Evolutionary conservation across 1,140 invertebrate species (phyloP).

Genomic region (Drosophila erecta): DNA sequence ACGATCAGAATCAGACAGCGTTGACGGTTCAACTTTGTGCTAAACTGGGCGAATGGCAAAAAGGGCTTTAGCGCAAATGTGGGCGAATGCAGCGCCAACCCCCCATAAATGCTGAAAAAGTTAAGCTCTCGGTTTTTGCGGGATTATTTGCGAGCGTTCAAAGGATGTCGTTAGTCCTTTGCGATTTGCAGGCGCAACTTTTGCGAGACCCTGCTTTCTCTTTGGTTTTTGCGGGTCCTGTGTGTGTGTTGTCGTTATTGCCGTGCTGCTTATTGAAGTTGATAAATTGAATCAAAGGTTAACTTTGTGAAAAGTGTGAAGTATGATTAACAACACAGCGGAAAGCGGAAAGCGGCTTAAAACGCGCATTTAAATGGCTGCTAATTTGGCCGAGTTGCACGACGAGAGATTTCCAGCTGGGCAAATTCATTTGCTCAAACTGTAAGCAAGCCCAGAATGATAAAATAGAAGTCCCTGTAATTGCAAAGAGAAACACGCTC

Average conservation of each 20-base stretch:
- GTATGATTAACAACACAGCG: slow-evolving; percentile 37
- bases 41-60: slow-evolving; percentile 66
- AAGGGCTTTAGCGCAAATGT: slow-evolving; percentile 39
- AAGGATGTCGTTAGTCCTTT: slow-evolving; percentile 71
- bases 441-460: slow-evolving; percentile 3
- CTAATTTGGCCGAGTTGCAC: slow-evolving; percentile 15
- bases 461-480: slow-evolving; percentile 54
- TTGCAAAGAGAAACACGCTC: slow-evolving; percentile 51
- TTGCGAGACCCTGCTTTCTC: slow-evolving; percentile 15
- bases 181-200: slow-evolving; percentile 56
- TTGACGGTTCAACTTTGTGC: slow-evolving; percentile 80
- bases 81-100: slow-evolving; percentile 23
- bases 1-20: slow-evolving; percentile 72
- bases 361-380: slow-evolving; percentile 38
- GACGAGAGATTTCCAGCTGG: not conserved
- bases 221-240: slow-evolving; percentile 44
- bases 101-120: slow-evolving; percentile 72
- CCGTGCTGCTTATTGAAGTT: slow-evolving; percentile 60
- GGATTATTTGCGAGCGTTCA: slow-evolving; percentile 76
- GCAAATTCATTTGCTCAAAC: too few species aligned
- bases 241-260: slow-evolving; percentile 32
- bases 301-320: slow-evolving; percentile 62
- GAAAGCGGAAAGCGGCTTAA: slow-evolving; percentile 12
- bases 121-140: slow-evolving; percentile 77
- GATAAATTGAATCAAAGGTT: slow-evolving; percentile 72